Percentiles rank a stretch among this genome's conserved stretches.
phyloP scores from a whole-genome alignment of 2,113 vertebrate species.

The Gnathonemus longibarbis region DNA sequence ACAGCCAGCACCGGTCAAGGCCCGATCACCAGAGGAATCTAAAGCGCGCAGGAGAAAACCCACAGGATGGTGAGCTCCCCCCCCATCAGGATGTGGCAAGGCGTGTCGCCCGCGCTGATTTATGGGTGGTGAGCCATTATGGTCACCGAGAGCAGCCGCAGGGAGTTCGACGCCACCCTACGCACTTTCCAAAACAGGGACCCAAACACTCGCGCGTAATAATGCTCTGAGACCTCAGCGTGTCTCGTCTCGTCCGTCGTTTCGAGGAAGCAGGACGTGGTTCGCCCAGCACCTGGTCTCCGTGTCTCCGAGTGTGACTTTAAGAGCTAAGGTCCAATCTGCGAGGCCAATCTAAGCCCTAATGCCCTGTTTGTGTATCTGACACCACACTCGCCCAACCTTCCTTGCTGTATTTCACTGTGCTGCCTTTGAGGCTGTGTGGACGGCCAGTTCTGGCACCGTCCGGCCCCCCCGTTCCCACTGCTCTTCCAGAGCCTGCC shows the following conservation, averaged over 20 bases:
- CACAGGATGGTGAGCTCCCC: neutral
- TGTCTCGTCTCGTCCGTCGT: neutral
- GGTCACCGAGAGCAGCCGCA: neutral
- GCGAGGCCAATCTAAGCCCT: neutral
- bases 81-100: neutral
- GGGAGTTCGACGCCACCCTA: neutral
- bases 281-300: neutral
- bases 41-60: neutral
- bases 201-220: neutral
- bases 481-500: constrained; percentile 14
- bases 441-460: constrained; percentile 59
- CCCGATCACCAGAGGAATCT: neutral
- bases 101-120: neutral
- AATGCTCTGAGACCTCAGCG: neutral
- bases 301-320: no score
- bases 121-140: neutral
- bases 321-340: neutral
- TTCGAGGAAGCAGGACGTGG: neutral
- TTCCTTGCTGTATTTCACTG: neutral
- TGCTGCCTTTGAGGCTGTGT: constrained; percentile 20
- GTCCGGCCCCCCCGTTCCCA: constrained; percentile 42
- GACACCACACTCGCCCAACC: neutral
- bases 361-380: neutral
- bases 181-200: neutral
- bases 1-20: neutral